Base-by-base conservation (phyloP, 2,797 vertebrate genomes). In the Pantherophis vulpinus region DNA sequence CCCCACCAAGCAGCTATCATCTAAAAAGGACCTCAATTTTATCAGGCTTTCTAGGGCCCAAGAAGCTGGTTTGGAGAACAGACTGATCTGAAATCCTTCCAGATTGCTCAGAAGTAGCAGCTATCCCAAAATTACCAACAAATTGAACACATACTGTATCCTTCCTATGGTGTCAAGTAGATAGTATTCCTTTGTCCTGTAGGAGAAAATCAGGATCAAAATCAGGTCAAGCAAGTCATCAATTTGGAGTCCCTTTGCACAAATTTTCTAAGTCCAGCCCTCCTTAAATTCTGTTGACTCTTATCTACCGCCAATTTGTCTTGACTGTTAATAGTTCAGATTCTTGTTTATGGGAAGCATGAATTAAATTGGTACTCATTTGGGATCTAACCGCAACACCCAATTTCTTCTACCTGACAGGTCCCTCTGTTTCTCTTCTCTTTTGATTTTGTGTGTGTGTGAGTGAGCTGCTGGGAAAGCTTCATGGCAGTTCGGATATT, bases 41-140 rank as follows among this genome's bases (percentile, higher is more conserved):
- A 0, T 54, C 92, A 93, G 91, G 87, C 89, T 94, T 92, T 91
- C 54, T 92, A 61, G 58, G 0, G 0, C 63, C 29, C 86, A 0
- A 0, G 54, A 93, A 91, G 66, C 94, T 95, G 94, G 63, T 94
- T 94, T 70, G 61, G 90, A 94, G 95, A 95, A 86, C 4, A 92
- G 91, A 93, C 94, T 94, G 94, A 66, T 93, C 95, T 94, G 54
- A 95, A 94, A 96, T 95, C 92, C 90, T 96, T 95, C 95, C 96
- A 97, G 94, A 94, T n/a, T 90, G 51, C 42, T 47, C 23, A 88
- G 94, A 95, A 92, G 93, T 95, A 96, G 96, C 4, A 8, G 96
- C 94, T 96, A 96, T 89, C 93, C 37, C 94, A 96, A 97, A 95
- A 95, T 94, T 95, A 95, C 96, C 97, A 96, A 95, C 96, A 97